These are phyloP conservation scores for Chalcosyrphus nemorum DNA, from an alignment of 2,888 invertebrate species.

Conservation along the genomic window DNA sequence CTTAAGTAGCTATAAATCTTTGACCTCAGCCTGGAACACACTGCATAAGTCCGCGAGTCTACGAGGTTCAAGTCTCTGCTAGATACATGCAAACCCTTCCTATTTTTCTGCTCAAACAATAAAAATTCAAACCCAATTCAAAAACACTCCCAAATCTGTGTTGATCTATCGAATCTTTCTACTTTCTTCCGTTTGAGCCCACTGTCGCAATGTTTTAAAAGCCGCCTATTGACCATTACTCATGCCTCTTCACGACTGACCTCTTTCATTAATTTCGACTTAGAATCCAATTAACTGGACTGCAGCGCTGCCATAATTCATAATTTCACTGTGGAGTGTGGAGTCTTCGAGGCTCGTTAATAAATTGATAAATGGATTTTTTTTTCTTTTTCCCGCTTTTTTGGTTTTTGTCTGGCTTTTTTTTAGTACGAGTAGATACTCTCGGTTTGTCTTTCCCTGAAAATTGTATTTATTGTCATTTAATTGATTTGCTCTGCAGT, in stretches of 20 bases:
- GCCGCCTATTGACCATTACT: background rate
- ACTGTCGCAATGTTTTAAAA: background rate
- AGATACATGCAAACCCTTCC: too few relatives aligned
- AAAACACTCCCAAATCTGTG: too few relatives aligned
- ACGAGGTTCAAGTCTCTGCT: too few relatives aligned
- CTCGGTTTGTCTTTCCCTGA: conserved; percentile 12
- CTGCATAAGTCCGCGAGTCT: too few relatives aligned
- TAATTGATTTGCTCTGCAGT: conserved; percentile 63
- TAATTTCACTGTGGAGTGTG: conserved; percentile 48
- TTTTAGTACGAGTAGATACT: too few relatives aligned
- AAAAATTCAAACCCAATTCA: too few relatives aligned
- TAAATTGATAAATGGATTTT: conserved; percentile 65
- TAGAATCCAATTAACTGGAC: conserved; percentile 68
- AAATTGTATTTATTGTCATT: conserved; percentile 64
- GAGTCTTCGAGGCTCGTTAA: conserved; percentile 53
- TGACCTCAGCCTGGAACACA: too few relatives aligned
- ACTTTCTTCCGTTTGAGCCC: background rate
- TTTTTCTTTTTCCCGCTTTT: background rate
- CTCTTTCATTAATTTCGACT: conserved; percentile 68
- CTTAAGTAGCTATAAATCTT: too few relatives aligned
- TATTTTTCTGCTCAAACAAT: too few relatives aligned
- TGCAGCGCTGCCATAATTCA: conserved; percentile 58
- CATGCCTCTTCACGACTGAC: conserved; percentile 27
- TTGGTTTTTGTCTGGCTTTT: background rate
- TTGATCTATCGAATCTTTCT: too few relatives aligned